A percentile compares a stretch with the other conserved stretches of the same genome.
These are phyloP conservation scores for Dioctria linearis DNA, from an alignment of 2,888 invertebrate species.

Conservation along the genomic window DNA sequence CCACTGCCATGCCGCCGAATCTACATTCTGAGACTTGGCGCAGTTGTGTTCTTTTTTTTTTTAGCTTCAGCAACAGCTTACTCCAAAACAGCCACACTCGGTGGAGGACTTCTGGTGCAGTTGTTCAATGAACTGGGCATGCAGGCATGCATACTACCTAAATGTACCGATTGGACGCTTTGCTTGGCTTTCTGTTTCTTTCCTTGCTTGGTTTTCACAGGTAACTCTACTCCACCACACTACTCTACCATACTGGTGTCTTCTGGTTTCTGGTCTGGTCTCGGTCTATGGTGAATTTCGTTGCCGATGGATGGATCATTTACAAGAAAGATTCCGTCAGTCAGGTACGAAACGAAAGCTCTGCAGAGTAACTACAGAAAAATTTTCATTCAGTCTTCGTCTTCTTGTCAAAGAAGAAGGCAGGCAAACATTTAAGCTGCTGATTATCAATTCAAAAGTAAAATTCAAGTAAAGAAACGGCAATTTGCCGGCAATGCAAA, in stretches of 20 bases:
- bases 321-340: slow-evolving; percentile 39
- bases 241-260: background rate
- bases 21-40: background rate
- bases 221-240: too few species aligned
- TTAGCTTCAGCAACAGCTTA: background rate
- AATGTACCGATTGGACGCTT: background rate
- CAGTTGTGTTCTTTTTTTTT: background rate
- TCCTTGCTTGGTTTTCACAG: background rate
- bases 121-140: slow-evolving; percentile 4
- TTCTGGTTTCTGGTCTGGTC: too few species aligned
- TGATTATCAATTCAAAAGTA: background rate
- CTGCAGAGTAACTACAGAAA: background rate
- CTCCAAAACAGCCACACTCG: background rate
- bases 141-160: background rate
- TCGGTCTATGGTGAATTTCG: background rate
- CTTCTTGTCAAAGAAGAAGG: slow-evolving; percentile 47
- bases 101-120: slow-evolving; percentile 4
- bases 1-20: background rate
- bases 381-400: slow-evolving; percentile 40
- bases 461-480: background rate
- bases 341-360: slow-evolving; percentile 32
- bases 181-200: background rate
- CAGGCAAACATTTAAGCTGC: background rate
- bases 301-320: slow-evolving; percentile 42
- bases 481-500: slow-evolving; percentile 9